A percentile compares a stretch with the other conserved stretches of the same genome.
phyloP scores from a whole-genome alignment of 2,113 vertebrate genomes.

The Sinosuthora webbiana region DNA sequence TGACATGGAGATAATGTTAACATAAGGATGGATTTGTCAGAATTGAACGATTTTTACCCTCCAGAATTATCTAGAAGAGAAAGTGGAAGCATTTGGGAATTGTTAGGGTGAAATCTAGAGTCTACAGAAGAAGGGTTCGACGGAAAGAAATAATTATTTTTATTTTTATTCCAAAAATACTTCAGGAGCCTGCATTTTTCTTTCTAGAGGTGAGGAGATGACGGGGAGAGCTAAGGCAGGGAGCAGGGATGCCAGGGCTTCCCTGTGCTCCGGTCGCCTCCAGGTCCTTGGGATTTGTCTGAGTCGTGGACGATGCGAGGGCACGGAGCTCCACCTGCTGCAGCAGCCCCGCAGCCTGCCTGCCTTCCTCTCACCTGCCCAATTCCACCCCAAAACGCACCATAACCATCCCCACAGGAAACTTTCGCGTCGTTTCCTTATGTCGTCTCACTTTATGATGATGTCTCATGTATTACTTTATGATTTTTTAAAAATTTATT shows the following conservation, averaged over 20 bases:
- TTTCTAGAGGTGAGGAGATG: not conserved
- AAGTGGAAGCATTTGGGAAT: not conserved
- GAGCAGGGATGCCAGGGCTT: not conserved
- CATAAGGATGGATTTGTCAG: not conserved
- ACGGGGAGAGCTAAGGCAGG: not conserved
- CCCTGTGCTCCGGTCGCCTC: not conserved
- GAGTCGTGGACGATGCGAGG: not conserved
- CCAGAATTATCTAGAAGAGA: not conserved
- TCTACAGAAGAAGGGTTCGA: not conserved
- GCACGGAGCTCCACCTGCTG: conserved; percentile 70
- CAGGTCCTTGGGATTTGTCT: accelerated
- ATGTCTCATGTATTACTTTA: not conserved
- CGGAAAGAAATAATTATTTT: not conserved
- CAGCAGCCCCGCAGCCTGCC: not conserved
- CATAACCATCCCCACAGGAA: not conserved
- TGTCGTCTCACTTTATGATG: not conserved
- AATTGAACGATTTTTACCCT: not conserved
- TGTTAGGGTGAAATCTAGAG: not conserved
- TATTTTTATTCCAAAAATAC: not conserved
- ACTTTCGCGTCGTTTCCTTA: not conserved
- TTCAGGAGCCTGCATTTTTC: not conserved
- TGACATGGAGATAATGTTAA: not conserved
- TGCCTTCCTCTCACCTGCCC: not conserved
- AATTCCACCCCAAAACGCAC: not conserved
- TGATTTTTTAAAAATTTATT: not conserved